Conservation (phyloP, 2,888 invertebrate genomes). For the Amphipoea oculea region DNA sequence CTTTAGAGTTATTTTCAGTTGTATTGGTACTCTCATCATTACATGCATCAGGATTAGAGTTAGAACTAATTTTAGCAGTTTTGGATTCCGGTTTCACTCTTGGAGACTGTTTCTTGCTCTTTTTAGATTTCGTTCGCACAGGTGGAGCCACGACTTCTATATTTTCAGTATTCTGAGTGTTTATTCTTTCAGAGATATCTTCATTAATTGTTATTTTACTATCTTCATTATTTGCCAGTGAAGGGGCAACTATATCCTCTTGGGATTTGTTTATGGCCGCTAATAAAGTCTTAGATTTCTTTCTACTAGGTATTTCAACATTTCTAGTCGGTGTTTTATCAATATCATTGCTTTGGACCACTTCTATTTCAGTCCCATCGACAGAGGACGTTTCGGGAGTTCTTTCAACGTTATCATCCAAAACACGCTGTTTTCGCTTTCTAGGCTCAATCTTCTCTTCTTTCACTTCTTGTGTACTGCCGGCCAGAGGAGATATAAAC, state of each 20-base stretch:
- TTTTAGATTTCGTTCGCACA: slow-evolving; percentile 67
- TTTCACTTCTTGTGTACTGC: slow-evolving; percentile 60
- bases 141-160: slow-evolving; percentile 60
- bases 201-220: slow-evolving; percentile 21
- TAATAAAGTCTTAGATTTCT: slow-evolving; percentile 77
- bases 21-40: slow-evolving; percentile 15
- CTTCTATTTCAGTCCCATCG: slow-evolving; percentile 27
- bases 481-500: slow-evolving; percentile 82
- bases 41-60: not conserved
- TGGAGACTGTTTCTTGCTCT: slow-evolving; percentile 60
- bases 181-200: slow-evolving; percentile 20
- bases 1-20: not conserved
- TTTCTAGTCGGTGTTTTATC: slow-evolving; percentile 75
- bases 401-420: slow-evolving; percentile 62
- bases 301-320: slow-evolving; percentile 74
- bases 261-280: slow-evolving; percentile 62
- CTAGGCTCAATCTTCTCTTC: slow-evolving; percentile 68
- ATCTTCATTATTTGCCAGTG: slow-evolving; percentile 15
- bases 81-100: slow-evolving; percentile 25
- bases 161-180: slow-evolving; percentile 5
- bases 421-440: slow-evolving; percentile 74
- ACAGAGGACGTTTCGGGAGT: slow-evolving; percentile 32
- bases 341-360: slow-evolving; percentile 43
- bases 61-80: slow-evolving; percentile 34
- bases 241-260: slow-evolving; percentile 46